Conservation (phyloP, 2,113 vertebrate species). For the Anoura caudifer region DNA sequence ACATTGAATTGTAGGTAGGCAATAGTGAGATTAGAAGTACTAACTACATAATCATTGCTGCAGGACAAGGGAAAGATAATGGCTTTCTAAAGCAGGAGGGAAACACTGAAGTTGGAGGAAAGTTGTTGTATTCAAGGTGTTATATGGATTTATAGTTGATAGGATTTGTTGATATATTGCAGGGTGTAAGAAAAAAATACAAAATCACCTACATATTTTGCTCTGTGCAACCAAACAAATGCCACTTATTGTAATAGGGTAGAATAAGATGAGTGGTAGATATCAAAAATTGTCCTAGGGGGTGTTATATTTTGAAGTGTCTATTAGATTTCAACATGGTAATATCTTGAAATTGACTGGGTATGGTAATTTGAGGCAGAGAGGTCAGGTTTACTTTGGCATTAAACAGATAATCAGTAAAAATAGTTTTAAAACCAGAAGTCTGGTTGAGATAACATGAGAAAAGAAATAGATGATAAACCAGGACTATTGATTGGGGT, state of each 20-base stretch:
- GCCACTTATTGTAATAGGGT: neutral
- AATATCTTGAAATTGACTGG: neutral
- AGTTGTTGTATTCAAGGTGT: neutral
- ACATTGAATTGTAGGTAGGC: neutral
- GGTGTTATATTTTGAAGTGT: neutral
- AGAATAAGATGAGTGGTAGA: neutral
- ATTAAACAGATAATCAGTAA: neutral
- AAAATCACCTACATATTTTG: neutral
- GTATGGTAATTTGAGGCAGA: neutral
- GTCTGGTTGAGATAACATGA: neutral
- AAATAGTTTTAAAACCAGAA: neutral
- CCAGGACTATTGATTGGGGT: neutral
- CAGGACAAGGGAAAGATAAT: neutral
- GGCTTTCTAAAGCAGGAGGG: neutral
- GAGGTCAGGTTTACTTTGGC: neutral
- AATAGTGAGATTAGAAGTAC: neutral
- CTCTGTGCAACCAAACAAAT: neutral
- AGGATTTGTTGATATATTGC: neutral
- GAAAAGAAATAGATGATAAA: neutral
- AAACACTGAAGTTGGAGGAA: neutral
- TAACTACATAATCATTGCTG: neutral
- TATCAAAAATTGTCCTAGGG: neutral
- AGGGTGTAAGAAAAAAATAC: neutral
- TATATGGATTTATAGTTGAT: neutral
- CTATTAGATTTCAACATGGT: neutral